Base-by-base conservation (phyloP, 2,888 invertebrate genomes). In the Temnothorax ravouxi region DNA sequence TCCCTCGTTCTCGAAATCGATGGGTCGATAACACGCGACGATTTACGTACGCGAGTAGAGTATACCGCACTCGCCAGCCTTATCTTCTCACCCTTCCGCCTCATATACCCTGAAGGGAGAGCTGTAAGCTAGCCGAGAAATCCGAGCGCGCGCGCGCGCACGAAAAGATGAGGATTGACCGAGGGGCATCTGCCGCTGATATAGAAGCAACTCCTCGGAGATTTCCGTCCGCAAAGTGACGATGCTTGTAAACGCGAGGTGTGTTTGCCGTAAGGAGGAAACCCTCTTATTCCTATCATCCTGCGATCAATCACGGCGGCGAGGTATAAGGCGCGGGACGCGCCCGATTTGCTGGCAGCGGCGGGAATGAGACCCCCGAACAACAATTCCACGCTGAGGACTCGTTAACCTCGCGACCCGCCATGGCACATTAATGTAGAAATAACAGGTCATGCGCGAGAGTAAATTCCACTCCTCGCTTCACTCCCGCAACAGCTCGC, bases 171-270 rank as follows among this genome's bases (percentile, higher is more conserved):
- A 87, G 86, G 86, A 90, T 89, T 86, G 90, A 88, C 89, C 89
- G 87, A 84, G 74, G 75, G 85, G 54, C 82, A 81, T 38, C 76
- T 59, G 71, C 71, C 77, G 83, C 38, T 74, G 72, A 50, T 69
- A 25, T 69, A 67, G 69, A n/a, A 25, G 80, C 75, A 85, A 84
- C 87, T 88, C 84, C 90, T 82, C 81, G 44, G 85, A 84, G 88
- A 76, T 77, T 88, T 88, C 87, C 85, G 56, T 25, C 54, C 87
- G 89, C 87, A 92, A 91, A 92, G 92, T 90, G 89, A 91, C 90
- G 88, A 90, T 90, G 89, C 90, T 87, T 90, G 90, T 90, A 90
- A 89, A 90, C 86, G 84, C 71, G 85, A 76, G 59, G 72, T 76
- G 69, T 86, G 84, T 88, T 86, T 83, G 71, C 76, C 75, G 77